Evolutionary conservation across 2,113 vertebrate species (phyloP).

Genomic region (Muntiacus muntjak): DNA sequence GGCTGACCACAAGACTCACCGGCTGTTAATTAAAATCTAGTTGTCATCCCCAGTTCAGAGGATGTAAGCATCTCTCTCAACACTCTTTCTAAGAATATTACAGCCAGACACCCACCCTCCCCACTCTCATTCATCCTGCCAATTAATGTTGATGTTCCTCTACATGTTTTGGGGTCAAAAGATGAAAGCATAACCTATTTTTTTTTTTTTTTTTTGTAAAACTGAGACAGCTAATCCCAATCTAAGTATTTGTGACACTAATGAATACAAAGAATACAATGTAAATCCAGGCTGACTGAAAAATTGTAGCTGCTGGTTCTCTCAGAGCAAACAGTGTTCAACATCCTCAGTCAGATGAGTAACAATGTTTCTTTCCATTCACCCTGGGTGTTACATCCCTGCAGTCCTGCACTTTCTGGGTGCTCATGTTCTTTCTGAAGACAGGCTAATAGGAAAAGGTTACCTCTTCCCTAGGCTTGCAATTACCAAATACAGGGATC

Average conservation of each 20-base stretch:
- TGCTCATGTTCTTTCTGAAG: background rate
- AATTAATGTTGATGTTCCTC: conserved; percentile 68
- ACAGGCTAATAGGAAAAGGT: background rate
- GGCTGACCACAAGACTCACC: conserved; percentile 40
- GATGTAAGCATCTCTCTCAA: background rate
- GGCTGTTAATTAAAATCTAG: conserved; percentile 57
- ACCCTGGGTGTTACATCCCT: background rate
- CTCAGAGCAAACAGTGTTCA: background rate
- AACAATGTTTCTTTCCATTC: background rate
- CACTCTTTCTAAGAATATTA: background rate
- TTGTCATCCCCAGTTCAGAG: conserved; percentile 19
- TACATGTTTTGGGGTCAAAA: conserved; percentile 47
- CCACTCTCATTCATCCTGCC: conserved; percentile 56
- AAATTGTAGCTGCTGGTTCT: conserved; percentile 5
- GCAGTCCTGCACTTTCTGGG: background rate
- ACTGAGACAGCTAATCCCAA: conserved; percentile 30
- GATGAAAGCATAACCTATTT: conserved; percentile 21
- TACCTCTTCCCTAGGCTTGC: background rate
- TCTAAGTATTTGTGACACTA: conserved; percentile 45
- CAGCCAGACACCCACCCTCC: background rate
- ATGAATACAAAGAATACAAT: conserved; percentile 49
- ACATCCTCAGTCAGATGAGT: conserved; percentile 4
- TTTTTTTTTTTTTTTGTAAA: background rate
- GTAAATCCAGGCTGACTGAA: conserved; percentile 44
- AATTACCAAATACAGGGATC: background rate